Evolutionary conservation across 2,797 vertebrate species (phyloP), one percentile per base, ranked within the genome.

Genomic region (Megalops cyprinoides): DNA sequence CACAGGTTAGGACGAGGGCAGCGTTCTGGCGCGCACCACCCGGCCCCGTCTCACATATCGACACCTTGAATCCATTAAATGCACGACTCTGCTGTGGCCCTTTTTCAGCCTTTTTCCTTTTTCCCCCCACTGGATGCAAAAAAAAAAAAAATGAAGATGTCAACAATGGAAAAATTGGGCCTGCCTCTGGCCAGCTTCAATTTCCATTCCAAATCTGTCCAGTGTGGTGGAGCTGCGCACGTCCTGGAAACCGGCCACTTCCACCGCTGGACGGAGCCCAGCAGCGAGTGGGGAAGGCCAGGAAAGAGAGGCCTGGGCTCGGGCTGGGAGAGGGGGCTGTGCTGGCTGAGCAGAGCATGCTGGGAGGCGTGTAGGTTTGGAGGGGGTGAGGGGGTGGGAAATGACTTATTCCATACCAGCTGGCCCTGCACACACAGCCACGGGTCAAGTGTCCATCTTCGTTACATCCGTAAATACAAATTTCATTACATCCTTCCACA

Each of bases 401-500:
- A n/a, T n/a, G n/a, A n/a, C n/a, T n/a, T n/a, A 42, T 69, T 71
- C 67, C 67, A 44, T 39, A 44, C 2, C 1, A n/a, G 1, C 20
- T 1, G 5, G 39, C 6, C 18, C 85, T 73, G 82, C 67, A 83
- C 81, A 56, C 84, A 86, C 82, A 83, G 81, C 81, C 79, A 79
- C 82, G 75, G 85, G 86, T 82, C 86, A 86, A 86, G 79, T 73
- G 86, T 90, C 87, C 84, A 86, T 37, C 73, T 84, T 90, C 85
- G 37, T 83, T 87, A 81, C 85, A 58, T 79, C 86, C 88, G n/a
- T 42, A 71, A 71, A 71, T 44, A 71, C 67, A 44, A 39, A 71
- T 69, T 84, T 90, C 85, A 37, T 83, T 87, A 81, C 85, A 69
- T 80, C 86, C 87, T 6, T 88, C 89, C 86, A 91, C 87, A 88